phyloP scores from a whole-genome alignment of 2,797 vertebrate species.

The Urocyon cinereoargenteus region DNA sequence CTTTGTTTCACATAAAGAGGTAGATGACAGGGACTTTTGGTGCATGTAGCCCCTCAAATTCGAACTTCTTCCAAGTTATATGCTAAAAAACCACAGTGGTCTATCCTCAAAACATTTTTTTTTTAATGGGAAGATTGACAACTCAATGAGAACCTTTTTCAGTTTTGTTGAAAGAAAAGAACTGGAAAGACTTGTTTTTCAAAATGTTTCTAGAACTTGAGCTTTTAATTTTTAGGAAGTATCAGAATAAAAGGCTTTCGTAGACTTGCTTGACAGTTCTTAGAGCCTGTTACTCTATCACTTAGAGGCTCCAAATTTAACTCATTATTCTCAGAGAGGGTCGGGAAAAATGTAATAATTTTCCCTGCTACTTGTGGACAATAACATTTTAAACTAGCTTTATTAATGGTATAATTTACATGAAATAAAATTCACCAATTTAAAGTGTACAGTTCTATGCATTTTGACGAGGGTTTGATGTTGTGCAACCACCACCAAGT shows the following conservation, averaged over 20 bases:
- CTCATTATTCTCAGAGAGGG: neutral
- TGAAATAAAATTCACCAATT: neutral
- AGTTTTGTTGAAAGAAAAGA: constrained; percentile 41
- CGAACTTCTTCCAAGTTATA: neutral
- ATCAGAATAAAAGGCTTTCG: neutral
- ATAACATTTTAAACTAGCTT: neutral
- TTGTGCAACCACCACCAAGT: neutral
- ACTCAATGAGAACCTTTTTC: neutral
- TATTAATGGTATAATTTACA: neutral
- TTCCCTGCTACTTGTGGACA: neutral
- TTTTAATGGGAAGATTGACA: neutral
- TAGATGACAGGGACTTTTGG: neutral
- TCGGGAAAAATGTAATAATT: neutral
- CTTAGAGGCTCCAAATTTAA: constrained; percentile 19
- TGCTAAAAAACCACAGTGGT: neutral
- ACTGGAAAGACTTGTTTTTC: neutral
- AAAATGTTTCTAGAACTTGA: neutral
- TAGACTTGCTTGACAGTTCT: neutral
- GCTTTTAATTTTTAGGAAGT: neutral
- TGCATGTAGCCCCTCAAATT: neutral
- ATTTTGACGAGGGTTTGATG: neutral
- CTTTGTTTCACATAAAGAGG: neutral
- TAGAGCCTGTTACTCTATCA: neutral
- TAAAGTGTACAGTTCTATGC: neutral
- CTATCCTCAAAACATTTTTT: neutral